phyloP scores from a whole-genome alignment of 2,113 vertebrate species.

The Orthochromis indermauri region DNA sequence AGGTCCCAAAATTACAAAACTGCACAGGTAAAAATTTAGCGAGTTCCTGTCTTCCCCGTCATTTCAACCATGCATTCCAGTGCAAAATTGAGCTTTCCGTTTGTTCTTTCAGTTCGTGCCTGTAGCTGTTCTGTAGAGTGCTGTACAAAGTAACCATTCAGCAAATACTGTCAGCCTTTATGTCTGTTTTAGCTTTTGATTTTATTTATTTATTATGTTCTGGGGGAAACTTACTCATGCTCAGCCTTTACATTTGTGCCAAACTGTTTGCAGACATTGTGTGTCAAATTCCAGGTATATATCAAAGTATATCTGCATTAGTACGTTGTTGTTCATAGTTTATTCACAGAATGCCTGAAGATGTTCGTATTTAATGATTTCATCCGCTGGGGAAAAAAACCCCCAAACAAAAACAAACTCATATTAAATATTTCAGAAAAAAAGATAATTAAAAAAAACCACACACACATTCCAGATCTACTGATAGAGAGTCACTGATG shows the following conservation, averaged over 20 bases:
- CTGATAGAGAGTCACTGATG: constrained; percentile 12
- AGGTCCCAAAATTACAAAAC: not conserved
- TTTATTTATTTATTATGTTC: constrained; percentile 53
- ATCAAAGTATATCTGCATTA: constrained; percentile 45
- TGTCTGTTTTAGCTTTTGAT: constrained; percentile 65
- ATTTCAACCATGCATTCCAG: constrained; percentile 23
- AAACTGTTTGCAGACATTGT: constrained; percentile 68
- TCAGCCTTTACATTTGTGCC: constrained; percentile 75
- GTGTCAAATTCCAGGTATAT: constrained; percentile 43
- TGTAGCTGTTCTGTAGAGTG: constrained; percentile 71
- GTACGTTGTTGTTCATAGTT: constrained; percentile 35
- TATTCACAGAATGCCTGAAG: constrained; percentile 42
- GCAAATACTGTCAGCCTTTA: constrained; percentile 61
- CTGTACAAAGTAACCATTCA: constrained; percentile 61
- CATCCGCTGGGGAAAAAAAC: not conserved
- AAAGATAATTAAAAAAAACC: not conserved
- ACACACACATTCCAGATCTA: constrained; percentile 39
- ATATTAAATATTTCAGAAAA: not conserved
- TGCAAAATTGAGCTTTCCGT: constrained; percentile 13
- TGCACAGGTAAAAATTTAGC: not conserved
- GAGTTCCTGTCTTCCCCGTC: constrained; percentile 12
- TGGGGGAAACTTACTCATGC: constrained; percentile 21
- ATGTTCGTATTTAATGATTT: constrained; percentile 5
- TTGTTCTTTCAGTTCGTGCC: constrained; percentile 60
- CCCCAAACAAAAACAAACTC: not conserved